Conservation (phyloP, 1,140 invertebrate genomes). For the Bombus confusus region DNA sequence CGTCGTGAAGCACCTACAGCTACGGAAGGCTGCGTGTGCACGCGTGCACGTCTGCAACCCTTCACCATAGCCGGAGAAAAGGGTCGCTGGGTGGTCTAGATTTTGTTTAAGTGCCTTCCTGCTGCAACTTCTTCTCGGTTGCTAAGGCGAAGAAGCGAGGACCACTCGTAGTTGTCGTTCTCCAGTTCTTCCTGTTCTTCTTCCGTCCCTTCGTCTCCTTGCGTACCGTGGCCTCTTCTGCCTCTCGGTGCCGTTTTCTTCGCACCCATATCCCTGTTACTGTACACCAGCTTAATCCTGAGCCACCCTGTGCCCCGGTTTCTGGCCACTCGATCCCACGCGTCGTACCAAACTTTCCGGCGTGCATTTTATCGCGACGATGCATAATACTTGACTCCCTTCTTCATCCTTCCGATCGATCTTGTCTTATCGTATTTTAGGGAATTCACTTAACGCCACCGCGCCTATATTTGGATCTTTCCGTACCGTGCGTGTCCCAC, state of each 20-base stretch:
- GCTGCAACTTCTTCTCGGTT: slow-evolving; percentile 48
- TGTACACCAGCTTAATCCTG: slow-evolving; percentile 46
- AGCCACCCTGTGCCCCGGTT: slow-evolving; percentile 61
- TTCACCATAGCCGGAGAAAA: slow-evolving; percentile 67
- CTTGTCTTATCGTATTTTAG: slow-evolving; percentile 8
- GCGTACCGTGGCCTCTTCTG: background rate
- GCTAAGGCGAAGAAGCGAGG: slow-evolving; percentile 58
- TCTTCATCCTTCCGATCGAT: background rate
- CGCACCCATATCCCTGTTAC: background rate
- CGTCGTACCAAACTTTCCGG: slow-evolving; percentile 31
- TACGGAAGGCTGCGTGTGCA: slow-evolving; percentile 52
- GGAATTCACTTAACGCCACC: slow-evolving; percentile 6
- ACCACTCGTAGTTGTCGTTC: slow-evolving; percentile 20
- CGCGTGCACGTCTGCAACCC: slow-evolving; percentile 61
- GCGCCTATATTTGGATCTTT: slow-evolving; percentile 7
- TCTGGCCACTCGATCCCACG: slow-evolving; percentile 58
- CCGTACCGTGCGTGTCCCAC: background rate
- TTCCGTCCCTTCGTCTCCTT: background rate
- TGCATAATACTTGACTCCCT: slow-evolving; percentile 57
- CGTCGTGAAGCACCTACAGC: slow-evolving; percentile 57
- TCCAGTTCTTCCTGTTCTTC: background rate
- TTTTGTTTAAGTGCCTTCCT: slow-evolving; percentile 71
- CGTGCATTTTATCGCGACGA: slow-evolving; percentile 51
- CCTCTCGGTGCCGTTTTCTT: background rate
- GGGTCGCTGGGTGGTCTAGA: slow-evolving; percentile 79